Conservation (phyloP, 2,797 vertebrate genomes). For the Sylvia borin region DNA sequence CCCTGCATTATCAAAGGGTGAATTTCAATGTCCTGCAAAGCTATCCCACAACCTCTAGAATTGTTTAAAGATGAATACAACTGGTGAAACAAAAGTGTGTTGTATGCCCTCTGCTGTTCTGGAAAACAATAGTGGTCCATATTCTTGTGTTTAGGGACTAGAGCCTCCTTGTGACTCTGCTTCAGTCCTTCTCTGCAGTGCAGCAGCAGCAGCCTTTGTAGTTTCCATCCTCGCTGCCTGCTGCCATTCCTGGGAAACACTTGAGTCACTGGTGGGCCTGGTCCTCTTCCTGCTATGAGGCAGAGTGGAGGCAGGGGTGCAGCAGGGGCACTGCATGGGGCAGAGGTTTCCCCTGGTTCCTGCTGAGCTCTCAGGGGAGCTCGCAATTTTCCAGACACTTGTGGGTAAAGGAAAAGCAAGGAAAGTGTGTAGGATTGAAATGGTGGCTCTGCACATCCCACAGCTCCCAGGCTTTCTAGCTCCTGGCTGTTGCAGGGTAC, state of each 20-base stretch:
- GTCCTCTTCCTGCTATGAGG: rapidly evolving
- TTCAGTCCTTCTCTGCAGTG: not conserved
- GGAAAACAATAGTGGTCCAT: not conserved
- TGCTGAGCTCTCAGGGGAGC: not conserved
- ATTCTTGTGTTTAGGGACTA: not conserved
- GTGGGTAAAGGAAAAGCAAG: not conserved
- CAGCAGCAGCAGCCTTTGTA: not conserved
- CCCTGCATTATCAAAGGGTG: not conserved
- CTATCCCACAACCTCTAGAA: not conserved
- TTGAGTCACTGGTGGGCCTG: not conserved
- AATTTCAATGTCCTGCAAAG: not conserved
- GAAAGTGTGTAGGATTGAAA: not conserved
- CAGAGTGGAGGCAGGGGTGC: not conserved
- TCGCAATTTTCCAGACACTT: rapidly evolving
- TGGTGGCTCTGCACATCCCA: rapidly evolving
- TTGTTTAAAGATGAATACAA: not conserved
- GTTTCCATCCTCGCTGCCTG: not conserved
- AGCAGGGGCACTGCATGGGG: not conserved
- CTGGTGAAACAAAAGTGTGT: not conserved
- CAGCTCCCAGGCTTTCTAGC: not conserved
- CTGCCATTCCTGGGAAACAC: not conserved
- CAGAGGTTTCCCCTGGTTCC: not conserved
- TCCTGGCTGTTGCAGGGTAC: not conserved
- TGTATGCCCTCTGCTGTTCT: not conserved
- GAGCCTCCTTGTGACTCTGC: not conserved